Percentiles rank a stretch among this genome's conserved stretches.
phyloP scores from a whole-genome alignment of 2,888 invertebrate species.

The Craniophora ligustri region DNA sequence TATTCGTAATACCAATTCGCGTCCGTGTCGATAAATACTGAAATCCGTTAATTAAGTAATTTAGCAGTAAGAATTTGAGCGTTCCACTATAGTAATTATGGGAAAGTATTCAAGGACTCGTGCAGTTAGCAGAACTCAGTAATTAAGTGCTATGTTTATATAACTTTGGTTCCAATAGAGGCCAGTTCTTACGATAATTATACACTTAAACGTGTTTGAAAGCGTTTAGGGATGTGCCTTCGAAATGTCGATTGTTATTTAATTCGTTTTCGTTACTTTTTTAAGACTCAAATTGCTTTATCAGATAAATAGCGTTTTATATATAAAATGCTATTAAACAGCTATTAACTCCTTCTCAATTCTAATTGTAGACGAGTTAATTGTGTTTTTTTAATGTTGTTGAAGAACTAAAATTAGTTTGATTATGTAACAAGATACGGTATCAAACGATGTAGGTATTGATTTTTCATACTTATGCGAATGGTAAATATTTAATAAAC shows the following conservation, averaged over 20 bases:
- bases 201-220: slow-evolving; percentile 69
- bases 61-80: slow-evolving; percentile 38
- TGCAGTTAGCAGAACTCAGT: slow-evolving; percentile 50
- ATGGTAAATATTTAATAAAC: too few relatives aligned
- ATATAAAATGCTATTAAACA: too few relatives aligned
- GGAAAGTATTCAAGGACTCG: slow-evolving; percentile 54
- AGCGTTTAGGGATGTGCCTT: slow-evolving; percentile 38
- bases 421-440: too few relatives aligned
- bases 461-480: too few relatives aligned
- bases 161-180: slow-evolving; percentile 50
- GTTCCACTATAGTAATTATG: slow-evolving; percentile 52
- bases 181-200: slow-evolving; percentile 71
- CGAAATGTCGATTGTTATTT: slow-evolving; percentile 31
- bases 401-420: not conserved
- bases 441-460: too few relatives aligned
- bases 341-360: too few relatives aligned
- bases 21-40: slow-evolving; percentile 44
- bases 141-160: slow-evolving; percentile 57
- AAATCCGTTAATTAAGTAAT: slow-evolving; percentile 34
- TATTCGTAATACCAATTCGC: too few relatives aligned
- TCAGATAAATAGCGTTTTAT: slow-evolving; percentile 6
- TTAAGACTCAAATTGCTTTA: slow-evolving; percentile 27
- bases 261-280: slow-evolving; percentile 31
- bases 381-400: not conserved
- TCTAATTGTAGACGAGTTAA: not conserved